Conservation (phyloP, 2,113 vertebrate genomes). For the Engystomops pustulosus region DNA sequence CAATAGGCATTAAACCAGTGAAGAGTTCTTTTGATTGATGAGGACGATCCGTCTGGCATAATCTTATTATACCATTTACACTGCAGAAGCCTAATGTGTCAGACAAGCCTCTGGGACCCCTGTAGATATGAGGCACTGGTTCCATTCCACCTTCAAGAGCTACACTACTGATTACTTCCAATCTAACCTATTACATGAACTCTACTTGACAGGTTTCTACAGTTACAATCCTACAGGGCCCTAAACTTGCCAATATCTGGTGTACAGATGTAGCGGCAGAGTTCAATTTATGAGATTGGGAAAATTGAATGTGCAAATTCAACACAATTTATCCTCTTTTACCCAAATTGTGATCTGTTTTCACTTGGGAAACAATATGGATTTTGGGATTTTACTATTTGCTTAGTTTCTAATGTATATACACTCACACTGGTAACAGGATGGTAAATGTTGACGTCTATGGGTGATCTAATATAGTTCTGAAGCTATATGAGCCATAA, state of each 20-base stretch:
- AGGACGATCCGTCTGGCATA: neutral
- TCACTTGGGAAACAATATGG: too few relatives aligned
- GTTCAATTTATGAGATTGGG: too few relatives aligned
- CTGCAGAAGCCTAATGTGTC: neutral
- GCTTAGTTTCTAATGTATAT: too few relatives aligned
- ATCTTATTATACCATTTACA: neutral
- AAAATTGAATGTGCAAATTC: too few relatives aligned
- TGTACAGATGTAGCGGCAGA: too few relatives aligned
- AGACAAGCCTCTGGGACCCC: neutral
- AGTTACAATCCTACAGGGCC: too few relatives aligned
- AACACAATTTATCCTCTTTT: too few relatives aligned
- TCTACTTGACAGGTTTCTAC: neutral
- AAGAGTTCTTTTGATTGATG: neutral
- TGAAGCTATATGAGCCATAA: neutral
- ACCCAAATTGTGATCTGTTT: too few relatives aligned
- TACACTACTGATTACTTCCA: neutral
- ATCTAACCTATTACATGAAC: neutral
- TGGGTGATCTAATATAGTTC: neutral
- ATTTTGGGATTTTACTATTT: too few relatives aligned
- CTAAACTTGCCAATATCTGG: too few relatives aligned
- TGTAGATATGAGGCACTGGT: neutral
- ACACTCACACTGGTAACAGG: too few relatives aligned
- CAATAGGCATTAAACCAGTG: neutral
- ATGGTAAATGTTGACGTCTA: too few relatives aligned
- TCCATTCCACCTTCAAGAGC: neutral